Conservation (phyloP, 2,113 vertebrate species). For the Platichthys stellatus region DNA sequence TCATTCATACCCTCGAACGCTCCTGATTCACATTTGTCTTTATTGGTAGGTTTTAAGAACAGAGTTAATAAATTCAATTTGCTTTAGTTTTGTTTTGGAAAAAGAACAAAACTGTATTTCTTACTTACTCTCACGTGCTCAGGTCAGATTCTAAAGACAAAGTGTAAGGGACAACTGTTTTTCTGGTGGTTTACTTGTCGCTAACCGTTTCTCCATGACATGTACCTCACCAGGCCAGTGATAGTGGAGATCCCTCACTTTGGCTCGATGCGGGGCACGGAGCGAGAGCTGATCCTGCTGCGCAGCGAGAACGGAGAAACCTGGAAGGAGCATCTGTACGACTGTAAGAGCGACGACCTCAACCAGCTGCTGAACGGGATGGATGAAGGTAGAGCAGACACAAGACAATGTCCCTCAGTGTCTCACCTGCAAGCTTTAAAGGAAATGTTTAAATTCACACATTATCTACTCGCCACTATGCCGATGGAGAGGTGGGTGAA, state of each 20-base stretch:
- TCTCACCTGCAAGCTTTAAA: too few relatives aligned
- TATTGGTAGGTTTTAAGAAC: background rate
- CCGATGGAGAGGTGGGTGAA: too few relatives aligned
- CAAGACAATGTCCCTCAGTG: too few relatives aligned
- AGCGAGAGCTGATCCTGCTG: conserved; percentile 95
- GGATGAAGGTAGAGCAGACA: conserved; percentile 90
- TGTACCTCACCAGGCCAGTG: conserved; percentile 89
- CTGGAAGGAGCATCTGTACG: conserved; percentile 98
- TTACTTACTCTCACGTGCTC: background rate
- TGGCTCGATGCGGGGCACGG: conserved; percentile 95
- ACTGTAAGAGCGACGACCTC: conserved; percentile 91
- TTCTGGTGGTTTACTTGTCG: background rate
- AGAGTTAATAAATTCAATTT: background rate
- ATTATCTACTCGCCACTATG: too few relatives aligned
- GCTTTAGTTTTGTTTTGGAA: background rate
- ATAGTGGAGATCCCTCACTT: conserved; percentile 99
- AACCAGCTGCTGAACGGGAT: conserved; percentile 95
- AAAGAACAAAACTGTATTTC: too few relatives aligned
- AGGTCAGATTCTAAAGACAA: background rate
- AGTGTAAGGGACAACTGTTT: background rate
- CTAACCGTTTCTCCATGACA: conserved; percentile 29
- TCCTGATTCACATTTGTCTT: background rate
- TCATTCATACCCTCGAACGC: conserved; percentile 8
- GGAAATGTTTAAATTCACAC: too few relatives aligned
- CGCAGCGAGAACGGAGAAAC: conserved; percentile 96